These are phyloP conservation scores for Hyperopisus bebe DNA, from an alignment of 2,113 vertebrate species.

Conservation along the genomic window DNA sequence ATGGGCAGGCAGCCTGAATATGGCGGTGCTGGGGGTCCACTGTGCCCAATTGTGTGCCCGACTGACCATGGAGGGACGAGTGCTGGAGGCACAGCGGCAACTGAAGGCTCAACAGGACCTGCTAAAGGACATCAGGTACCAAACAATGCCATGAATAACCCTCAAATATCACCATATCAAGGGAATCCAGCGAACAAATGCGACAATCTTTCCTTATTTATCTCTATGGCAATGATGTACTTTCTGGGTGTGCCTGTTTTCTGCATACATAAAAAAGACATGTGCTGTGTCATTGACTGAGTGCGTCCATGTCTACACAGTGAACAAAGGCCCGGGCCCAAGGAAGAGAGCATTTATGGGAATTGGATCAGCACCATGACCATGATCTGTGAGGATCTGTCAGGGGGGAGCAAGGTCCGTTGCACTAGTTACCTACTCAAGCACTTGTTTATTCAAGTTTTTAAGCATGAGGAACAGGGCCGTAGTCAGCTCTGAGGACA, in stretches of 20 bases:
- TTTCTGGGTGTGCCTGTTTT: background rate
- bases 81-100: slow-evolving; percentile 57
- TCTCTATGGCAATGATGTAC: background rate
- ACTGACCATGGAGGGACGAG: slow-evolving; percentile 63
- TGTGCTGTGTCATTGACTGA: background rate
- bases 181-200: background rate
- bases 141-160: background rate
- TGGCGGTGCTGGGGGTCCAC: slow-evolving; percentile 60
- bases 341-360: slow-evolving; percentile 58
- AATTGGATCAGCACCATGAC: slow-evolving; percentile 66
- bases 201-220: background rate
- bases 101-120: slow-evolving; percentile 56
- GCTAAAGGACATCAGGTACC: slow-evolving; percentile 55
- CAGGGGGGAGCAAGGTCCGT: slow-evolving; percentile 40
- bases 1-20: slow-evolving; percentile 49
- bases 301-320: slow-evolving; percentile 29
- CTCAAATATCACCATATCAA: background rate
- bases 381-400: slow-evolving; percentile 56
- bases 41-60: slow-evolving; percentile 62
- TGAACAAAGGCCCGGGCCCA: slow-evolving; percentile 42
- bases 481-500: background rate
- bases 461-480: too few species aligned
- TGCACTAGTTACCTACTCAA: background rate
- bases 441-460: background rate
- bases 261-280: background rate